Conservation (phyloP, 2,888 invertebrate species). For the Apomyelois bistriatella region DNA sequence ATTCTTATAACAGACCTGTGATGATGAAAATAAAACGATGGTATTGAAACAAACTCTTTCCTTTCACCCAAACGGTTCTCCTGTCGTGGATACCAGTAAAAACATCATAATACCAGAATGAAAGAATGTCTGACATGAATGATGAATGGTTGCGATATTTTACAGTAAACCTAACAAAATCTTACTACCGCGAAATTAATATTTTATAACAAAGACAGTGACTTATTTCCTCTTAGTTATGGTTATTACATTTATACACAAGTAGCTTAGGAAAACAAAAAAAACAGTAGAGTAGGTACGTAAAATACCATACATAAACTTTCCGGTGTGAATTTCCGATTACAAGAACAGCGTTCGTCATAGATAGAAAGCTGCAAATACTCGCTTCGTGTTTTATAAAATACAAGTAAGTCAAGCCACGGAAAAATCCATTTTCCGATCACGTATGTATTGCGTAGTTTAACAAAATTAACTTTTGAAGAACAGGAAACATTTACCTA, state of each 20-base stretch:
- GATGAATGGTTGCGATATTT: background rate
- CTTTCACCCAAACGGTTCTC: constrained; percentile 60
- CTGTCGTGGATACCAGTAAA: constrained; percentile 30
- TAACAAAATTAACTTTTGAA: constrained; percentile 4
- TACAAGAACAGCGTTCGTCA: background rate
- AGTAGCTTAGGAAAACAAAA: too few species aligned
- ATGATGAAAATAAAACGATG: constrained; percentile 34
- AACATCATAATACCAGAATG: background rate
- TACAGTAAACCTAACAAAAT: background rate
- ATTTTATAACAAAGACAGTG: too few species aligned
- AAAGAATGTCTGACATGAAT: background rate
- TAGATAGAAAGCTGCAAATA: background rate
- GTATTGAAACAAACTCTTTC: constrained; percentile 70
- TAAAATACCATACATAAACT: background rate
- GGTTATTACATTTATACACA: too few species aligned
- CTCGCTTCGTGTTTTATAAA: background rate
- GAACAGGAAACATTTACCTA: background rate
- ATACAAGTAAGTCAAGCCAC: background rate
- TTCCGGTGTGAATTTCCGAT: background rate
- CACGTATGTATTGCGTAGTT: constrained; percentile 22
- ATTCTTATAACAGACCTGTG: constrained; percentile 31
- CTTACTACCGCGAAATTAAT: background rate
- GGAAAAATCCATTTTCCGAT: background rate
- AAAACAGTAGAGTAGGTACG: background rate
- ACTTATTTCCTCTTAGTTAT: too few species aligned